Conservation (phyloP, 92 coral and sea anemone genomes). For the Phymanthus crucifer region DNA sequence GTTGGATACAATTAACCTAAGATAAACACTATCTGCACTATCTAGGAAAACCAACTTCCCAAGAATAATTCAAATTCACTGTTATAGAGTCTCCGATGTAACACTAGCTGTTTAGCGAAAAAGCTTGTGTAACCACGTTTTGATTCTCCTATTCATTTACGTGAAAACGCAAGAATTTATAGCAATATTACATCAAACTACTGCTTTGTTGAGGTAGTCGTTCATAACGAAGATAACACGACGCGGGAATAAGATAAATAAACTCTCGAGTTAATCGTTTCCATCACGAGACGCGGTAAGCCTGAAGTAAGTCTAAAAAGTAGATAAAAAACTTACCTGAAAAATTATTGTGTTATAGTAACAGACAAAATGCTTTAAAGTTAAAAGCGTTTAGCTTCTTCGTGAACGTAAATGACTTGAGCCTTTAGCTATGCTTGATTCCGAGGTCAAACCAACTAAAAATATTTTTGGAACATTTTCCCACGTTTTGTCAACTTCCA, state of each 20-base stretch:
- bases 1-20: no score
- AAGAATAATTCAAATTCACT: no score
- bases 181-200: no score
- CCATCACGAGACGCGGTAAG: not conserved
- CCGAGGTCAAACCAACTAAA: not conserved
- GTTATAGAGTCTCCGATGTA: no score
- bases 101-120: no score
- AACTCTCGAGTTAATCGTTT: not conserved
- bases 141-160: no score
- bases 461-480: slow-evolving; percentile 1
- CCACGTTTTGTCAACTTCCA: slow-evolving; percentile 9
- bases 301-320: not conserved
- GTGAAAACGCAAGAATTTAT: no score
- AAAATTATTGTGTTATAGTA: not conserved
- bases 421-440: not conserved
- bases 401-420: not conserved
- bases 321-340: not conserved
- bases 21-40: no score
- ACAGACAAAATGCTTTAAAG: no score
- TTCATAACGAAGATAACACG: not conserved
- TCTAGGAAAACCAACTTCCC: no score
- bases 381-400: not conserved
- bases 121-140: no score
- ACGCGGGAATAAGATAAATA: not conserved
- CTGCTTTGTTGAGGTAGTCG: not conserved